Conservation (phyloP, 2,888 invertebrate genomes). For the Brachyptera risi region DNA sequence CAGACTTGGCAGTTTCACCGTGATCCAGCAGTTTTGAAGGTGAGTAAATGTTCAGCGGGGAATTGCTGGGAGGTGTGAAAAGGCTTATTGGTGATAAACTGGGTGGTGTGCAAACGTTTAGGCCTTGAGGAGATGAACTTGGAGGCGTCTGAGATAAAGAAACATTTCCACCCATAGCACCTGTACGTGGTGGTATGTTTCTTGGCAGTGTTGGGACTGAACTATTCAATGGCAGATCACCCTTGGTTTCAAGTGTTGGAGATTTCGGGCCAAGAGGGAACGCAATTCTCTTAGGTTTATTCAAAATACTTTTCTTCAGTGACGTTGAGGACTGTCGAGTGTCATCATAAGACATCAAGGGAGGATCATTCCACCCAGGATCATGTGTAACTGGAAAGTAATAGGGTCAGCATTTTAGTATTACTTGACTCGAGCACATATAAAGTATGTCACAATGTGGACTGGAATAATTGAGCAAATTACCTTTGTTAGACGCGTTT, state of each 20-base stretch:
- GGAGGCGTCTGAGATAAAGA: not conserved
- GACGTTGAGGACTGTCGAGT: constrained; percentile 42
- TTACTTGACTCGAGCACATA: too few relatives aligned
- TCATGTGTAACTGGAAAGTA: constrained; percentile 38
- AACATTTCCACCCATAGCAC: not conserved
- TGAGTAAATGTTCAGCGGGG: too few relatives aligned
- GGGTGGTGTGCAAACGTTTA: not conserved
- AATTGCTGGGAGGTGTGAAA: too few relatives aligned
- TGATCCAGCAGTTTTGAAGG: too few relatives aligned
- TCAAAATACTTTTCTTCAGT: constrained; percentile 45
- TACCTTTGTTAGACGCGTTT: too few relatives aligned
- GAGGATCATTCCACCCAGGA: constrained; percentile 58
- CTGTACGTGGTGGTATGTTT: too few relatives aligned
- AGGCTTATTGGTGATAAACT: not conserved
- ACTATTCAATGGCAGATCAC: too few relatives aligned
- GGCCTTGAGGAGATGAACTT: not conserved
- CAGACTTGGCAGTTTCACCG: too few relatives aligned
- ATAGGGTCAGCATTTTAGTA: not conserved
- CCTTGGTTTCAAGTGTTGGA: too few relatives aligned
- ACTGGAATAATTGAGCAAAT: too few relatives aligned
- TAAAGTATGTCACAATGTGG: too few relatives aligned
- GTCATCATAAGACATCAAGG: constrained; percentile 50
- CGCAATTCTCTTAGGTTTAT: constrained; percentile 53
- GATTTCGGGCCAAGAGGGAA: constrained; percentile 42
- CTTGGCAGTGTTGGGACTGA: too few relatives aligned